Conservation (phyloP, 92 coral and sea anemone genomes). For the Palythoa grandiflora region DNA sequence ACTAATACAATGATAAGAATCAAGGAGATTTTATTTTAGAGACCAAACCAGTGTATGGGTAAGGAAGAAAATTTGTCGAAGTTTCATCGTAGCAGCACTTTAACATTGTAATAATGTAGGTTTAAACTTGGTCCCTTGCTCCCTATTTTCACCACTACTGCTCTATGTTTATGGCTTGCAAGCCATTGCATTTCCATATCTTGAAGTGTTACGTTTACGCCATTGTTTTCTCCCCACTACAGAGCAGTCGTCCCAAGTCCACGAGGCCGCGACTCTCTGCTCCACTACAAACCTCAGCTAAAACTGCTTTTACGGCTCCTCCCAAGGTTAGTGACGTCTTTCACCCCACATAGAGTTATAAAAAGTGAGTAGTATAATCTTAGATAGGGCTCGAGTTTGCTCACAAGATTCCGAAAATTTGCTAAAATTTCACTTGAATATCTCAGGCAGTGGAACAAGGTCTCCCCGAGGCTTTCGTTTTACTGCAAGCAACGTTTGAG, state of each 20-base stretch:
- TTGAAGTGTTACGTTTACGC: neutral
- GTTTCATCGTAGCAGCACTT: too few species aligned
- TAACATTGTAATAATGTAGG: too few species aligned
- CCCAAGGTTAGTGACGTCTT: conserved; percentile 21
- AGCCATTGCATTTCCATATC: neutral
- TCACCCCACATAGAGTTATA: neutral
- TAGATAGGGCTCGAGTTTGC: neutral
- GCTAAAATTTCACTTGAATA: too few species aligned
- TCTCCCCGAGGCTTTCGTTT: too few species aligned
- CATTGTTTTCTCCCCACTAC: neutral
- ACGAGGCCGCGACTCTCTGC: conserved; percentile 18
- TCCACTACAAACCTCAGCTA: conserved; percentile 17
- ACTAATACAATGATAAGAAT: too few species aligned
- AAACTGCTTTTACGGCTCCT: conserved; percentile 17
- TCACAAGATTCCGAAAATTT: too few species aligned
- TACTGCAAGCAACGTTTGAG: too few species aligned
- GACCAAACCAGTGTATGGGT: too few species aligned
- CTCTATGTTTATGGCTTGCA: neutral
- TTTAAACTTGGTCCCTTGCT: too few species aligned
- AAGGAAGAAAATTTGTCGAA: too few species aligned
- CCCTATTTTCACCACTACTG: neutral
- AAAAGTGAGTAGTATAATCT: neutral
- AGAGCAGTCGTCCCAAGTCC: conserved; percentile 24
- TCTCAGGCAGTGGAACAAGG: too few species aligned
- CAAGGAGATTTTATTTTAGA: too few species aligned